phyloP scores from a whole-genome alignment of 2,797 vertebrate species.

The Rhinoraja longicauda region DNA sequence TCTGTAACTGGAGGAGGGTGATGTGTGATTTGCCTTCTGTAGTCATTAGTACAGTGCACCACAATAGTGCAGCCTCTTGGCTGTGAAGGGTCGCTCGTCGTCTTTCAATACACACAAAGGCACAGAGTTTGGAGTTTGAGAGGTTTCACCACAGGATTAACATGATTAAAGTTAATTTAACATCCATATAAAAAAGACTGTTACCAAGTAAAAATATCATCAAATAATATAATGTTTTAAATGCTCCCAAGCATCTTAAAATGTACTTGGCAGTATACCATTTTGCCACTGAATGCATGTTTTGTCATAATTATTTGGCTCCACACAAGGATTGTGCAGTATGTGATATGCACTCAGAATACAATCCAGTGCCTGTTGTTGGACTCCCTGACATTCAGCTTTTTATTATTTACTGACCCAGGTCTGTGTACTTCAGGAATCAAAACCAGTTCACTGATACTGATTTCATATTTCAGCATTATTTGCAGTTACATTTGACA shows the following conservation, averaged over 20 bases:
- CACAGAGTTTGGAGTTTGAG: not conserved
- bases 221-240: not conserved
- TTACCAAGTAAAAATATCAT: not conserved
- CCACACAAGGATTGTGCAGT: not conserved
- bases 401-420: not conserved
- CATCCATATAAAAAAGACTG: not conserved
- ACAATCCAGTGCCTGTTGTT: not conserved
- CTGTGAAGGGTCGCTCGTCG: not conserved
- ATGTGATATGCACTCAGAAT: not conserved
- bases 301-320: not conserved
- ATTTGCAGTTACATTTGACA: not conserved
- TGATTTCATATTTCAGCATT: not conserved
- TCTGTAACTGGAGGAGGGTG: not conserved
- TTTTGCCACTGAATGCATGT: not conserved
- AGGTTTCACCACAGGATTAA: not conserved
- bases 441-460: not conserved
- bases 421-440: not conserved
- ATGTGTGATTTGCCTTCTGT: not conserved
- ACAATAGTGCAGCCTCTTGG: not conserved
- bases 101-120: not conserved
- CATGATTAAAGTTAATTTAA: not conserved
- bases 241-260: not conserved
- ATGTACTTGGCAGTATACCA: not conserved
- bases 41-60: not conserved
- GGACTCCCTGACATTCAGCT: not conserved